Evolutionary conservation across 2,888 invertebrate genomes (phyloP).

Genomic region (Scaptomyza parva): DNA sequence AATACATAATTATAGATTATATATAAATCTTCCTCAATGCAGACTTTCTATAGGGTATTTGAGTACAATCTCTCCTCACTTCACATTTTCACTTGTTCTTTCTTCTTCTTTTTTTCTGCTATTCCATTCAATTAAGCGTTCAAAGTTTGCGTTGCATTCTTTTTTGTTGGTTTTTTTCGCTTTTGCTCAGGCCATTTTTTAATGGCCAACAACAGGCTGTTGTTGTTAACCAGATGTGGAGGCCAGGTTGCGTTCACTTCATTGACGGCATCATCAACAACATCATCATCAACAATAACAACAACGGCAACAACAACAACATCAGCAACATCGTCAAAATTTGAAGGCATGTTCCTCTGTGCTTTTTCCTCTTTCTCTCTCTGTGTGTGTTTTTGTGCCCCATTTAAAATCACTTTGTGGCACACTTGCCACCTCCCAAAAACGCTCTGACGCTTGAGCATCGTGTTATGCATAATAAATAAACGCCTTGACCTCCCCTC

Average conservation of each 20-base stretch:
- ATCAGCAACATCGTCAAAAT: conserved; percentile 57
- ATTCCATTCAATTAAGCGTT: conserved; percentile 30
- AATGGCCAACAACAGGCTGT: conserved; percentile 44
- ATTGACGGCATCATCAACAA: conserved; percentile 9
- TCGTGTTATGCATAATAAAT: conserved; percentile 83
- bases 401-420: conserved; percentile 83
- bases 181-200: conserved; percentile 25
- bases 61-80: too few relatives aligned
- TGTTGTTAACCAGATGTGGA: conserved; percentile 16
- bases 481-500: conserved; percentile 52
- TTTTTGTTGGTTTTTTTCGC: background rate
- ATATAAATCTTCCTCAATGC: too few relatives aligned
- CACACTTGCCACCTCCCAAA: conserved; percentile 49
- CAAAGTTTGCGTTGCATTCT: conserved; percentile 23
- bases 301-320: conserved; percentile 11
- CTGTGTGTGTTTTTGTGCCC: conserved; percentile 26
- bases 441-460: conserved; percentile 32
- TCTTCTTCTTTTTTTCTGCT: background rate
- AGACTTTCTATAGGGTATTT: too few relatives aligned
- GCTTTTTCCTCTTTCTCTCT: conserved; percentile 24
- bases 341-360: conserved; percentile 60
- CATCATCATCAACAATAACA: conserved; percentile 50
- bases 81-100: background rate
- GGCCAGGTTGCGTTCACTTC: conserved; percentile 30
- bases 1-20: too few relatives aligned